Evolutionary conservation across 2,113 vertebrate species (phyloP).

Genomic region (Colossoma macropomum): DNA sequence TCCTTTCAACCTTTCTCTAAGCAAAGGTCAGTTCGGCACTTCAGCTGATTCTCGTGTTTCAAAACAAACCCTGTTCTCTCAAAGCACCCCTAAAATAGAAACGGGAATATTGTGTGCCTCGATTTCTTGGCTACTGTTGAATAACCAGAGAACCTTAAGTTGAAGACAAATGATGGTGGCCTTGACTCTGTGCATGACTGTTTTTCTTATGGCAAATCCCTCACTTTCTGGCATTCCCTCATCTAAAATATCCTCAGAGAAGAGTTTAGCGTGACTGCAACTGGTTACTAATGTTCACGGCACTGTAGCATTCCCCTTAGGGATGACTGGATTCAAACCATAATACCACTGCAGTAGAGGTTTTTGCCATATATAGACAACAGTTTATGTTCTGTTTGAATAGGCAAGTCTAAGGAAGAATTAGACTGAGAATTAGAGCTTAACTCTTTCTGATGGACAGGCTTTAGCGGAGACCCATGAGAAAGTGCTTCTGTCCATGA

Average conservation of each 20-base stretch:
- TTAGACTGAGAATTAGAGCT: not conserved
- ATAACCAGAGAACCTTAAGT: constrained; percentile 30
- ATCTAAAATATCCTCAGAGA: constrained; percentile 27
- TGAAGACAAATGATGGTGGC: constrained; percentile 19
- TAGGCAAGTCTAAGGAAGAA: constrained; percentile 1
- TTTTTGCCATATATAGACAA: constrained; percentile 76
- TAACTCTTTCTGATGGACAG: not conserved
- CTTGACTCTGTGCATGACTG: constrained; percentile 16
- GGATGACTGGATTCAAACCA: constrained; percentile 34
- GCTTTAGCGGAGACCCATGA: not conserved
- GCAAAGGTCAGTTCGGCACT: constrained; percentile 70
- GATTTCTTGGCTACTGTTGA: constrained; percentile 36
- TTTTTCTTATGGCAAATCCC: not conserved
- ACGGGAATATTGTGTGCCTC: constrained; percentile 41
- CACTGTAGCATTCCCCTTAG: constrained; percentile 51
- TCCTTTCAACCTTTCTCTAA: constrained; percentile 60
- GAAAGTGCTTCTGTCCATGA: constrained; percentile 16
- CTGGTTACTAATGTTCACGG: constrained; percentile 18
- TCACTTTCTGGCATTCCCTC: constrained; percentile 16
- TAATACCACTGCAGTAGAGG: constrained; percentile 58
- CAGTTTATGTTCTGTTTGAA: constrained; percentile 26
- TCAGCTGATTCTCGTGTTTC: constrained; percentile 65
- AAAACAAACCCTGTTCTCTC: constrained; percentile 71
- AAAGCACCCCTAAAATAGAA: constrained; percentile 50
- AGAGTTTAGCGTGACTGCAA: not conserved